Percentiles rank a stretch among this genome's conserved stretches.
Conservation (phyloP, 1,140 invertebrate genomes). For the Caenorhabditis inopinata region DNA sequence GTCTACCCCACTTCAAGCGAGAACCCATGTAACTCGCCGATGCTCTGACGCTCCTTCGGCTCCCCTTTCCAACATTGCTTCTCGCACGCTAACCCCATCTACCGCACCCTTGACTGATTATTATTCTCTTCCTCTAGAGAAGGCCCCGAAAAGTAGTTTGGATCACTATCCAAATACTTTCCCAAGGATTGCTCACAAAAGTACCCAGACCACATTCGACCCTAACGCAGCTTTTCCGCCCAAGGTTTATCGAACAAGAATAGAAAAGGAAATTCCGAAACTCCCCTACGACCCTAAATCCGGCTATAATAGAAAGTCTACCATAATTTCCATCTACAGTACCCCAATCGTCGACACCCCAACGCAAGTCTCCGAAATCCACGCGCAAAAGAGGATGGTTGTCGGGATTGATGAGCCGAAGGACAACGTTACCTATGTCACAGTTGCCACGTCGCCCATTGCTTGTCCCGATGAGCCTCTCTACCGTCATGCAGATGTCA, state of each 20-base stretch:
- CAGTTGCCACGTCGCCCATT: neutral
- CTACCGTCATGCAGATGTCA: neutral
- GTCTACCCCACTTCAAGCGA: too few relatives aligned
- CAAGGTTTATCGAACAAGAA: too few relatives aligned
- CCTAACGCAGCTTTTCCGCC: neutral
- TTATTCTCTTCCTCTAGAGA: neutral
- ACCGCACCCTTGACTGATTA: neutral
- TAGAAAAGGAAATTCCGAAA: too few relatives aligned
- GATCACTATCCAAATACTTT: neutral
- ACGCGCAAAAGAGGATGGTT: neutral
- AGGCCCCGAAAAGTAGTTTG: neutral
- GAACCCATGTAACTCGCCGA: too few relatives aligned
- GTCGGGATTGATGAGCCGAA: neutral
- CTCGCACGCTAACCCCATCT: too few relatives aligned
- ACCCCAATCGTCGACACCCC: neutral
- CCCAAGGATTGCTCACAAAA: neutral
- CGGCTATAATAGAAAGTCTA: neutral
- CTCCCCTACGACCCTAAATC: too few relatives aligned
- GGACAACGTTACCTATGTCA: constrained; percentile 13
- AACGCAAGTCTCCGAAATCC: neutral
- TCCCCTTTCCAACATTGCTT: too few relatives aligned
- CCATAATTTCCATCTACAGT: constrained; percentile 20
- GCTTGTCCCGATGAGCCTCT: neutral
- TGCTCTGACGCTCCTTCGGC: too few relatives aligned
- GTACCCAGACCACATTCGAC: neutral